Evolutionary conservation across 2,113 vertebrate species (phyloP).

Genomic region (Holacanthus passer): DNA sequence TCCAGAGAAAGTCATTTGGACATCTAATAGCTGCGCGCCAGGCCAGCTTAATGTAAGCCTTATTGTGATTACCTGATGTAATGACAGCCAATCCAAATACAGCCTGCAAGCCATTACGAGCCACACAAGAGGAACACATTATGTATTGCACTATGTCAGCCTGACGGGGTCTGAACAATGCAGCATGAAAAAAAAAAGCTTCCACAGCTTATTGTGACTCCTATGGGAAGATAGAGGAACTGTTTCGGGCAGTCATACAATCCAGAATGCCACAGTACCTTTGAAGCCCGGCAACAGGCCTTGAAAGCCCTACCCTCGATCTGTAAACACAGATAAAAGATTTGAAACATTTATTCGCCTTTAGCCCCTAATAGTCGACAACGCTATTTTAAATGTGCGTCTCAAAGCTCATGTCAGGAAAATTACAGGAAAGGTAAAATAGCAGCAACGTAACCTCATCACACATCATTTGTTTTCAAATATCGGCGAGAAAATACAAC

Average conservation of each 20-base stretch:
- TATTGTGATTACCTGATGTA: slow-evolving; percentile 81
- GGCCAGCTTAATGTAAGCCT: slow-evolving; percentile 76
- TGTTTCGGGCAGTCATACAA: slow-evolving; percentile 47
- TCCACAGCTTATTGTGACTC: slow-evolving; percentile 60
- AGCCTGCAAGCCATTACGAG: slow-evolving; percentile 80
- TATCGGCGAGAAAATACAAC: slow-evolving; percentile 27
- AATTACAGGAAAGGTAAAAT: slow-evolving; percentile 52
- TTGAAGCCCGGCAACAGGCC: slow-evolving; percentile 49
- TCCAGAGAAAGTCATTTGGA: slow-evolving; percentile 70
- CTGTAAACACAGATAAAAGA: slow-evolving; percentile 46
- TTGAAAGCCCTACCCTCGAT: slow-evolving; percentile 35
- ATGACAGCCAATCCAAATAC: slow-evolving; percentile 83
- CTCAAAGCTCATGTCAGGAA: slow-evolving; percentile 1
- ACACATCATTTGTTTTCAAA: slow-evolving; percentile 25
- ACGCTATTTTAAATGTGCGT: neutral
- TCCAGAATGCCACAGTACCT: slow-evolving; percentile 42
- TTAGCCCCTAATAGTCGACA: neutral
- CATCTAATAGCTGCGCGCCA: slow-evolving; percentile 72
- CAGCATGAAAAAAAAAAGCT: slow-evolving; percentile 61
- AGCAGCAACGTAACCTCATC: slow-evolving; percentile 15
- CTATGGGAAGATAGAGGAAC: slow-evolving; percentile 50
- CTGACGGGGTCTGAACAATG: slow-evolving; percentile 61
- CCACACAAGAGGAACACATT: slow-evolving; percentile 71
- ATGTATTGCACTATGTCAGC: slow-evolving; percentile 58
- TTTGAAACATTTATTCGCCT: slow-evolving; percentile 16